Evolutionary conservation across 1,140 invertebrate species (phyloP).

Genomic region (Teleogryllus occipitalis): DNA sequence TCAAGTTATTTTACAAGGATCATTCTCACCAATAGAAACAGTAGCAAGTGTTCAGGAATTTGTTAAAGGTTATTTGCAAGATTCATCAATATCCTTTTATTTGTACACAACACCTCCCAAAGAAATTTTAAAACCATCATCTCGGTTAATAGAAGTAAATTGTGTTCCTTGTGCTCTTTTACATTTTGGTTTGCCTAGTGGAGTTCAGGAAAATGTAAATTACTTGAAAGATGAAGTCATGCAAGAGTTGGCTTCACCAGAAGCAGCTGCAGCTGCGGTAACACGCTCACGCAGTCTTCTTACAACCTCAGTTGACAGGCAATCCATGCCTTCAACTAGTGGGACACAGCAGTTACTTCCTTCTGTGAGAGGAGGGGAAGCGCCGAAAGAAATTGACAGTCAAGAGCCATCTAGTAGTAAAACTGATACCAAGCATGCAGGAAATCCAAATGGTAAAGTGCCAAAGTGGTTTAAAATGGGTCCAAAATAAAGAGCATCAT

Average conservation of each 20-base stretch:
- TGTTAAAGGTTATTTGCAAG: constrained; percentile 54
- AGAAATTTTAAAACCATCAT: not conserved
- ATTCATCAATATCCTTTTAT: constrained; percentile 37
- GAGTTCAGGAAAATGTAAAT: not conserved
- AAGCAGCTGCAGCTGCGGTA: not conserved
- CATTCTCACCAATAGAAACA: constrained; percentile 62
- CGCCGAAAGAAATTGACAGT: no score
- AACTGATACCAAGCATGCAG: not conserved
- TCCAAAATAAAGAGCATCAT: not conserved
- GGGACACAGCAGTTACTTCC: no score
- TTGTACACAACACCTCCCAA: constrained; percentile 12
- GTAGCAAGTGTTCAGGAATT: constrained; percentile 58
- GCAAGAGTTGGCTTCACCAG: not conserved
- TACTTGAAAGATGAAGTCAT: not conserved
- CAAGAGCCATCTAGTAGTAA: not conserved
- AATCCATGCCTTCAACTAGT: no score
- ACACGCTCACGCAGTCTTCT: not conserved
- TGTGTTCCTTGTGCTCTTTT: constrained; percentile 11
- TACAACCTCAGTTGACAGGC: no score
- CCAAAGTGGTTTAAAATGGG: not conserved
- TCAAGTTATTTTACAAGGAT: constrained; percentile 66
- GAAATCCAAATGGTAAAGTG: not conserved
- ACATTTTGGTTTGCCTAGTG: constrained; percentile 1
- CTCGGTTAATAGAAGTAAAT: not conserved
- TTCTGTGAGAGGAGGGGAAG: no score